Base-by-base conservation (phyloP, 2,888 invertebrate genomes). In the Drosophila emarginata region DNA sequence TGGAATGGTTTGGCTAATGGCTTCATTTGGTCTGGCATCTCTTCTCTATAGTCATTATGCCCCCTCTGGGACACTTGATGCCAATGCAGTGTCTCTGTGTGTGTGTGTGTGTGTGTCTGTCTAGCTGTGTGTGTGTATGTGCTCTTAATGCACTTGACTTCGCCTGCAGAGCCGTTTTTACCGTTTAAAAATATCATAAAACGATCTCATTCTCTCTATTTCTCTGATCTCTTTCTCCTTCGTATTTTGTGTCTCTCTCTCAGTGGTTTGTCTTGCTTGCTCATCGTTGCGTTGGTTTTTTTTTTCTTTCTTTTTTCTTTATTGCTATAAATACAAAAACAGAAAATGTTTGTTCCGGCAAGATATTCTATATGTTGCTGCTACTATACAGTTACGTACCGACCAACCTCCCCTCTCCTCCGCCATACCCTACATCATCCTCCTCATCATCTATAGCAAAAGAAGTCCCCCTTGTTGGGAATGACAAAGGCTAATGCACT, bases 131-230 rank as follows among this genome's bases (percentile, higher is more conserved):
- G 40, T 45, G 18, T 45, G 40, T 12, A 11, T 45, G 11, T 45
- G 66, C 66, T 64, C 73, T 74, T 63, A 67, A 61, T 81, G 86
- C 84, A 86, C 84, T 85, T 85, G 84, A 85, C 84, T 85, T 85
- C 85, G 81, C 78, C 79, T 75, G 78, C 78, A 75, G 77, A 45
- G 45, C 12, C 70, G 77, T 75, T 81, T 80, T 71, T 79, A 79
- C 78, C 77, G 81, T 83, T 83, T 82, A 84, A 82, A 83, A 83
- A 83, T 83, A 83, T 80, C 80, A 72, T 79, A 68, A 81, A 72
- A 60, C 77, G 69, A 77, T 78, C 80, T 64, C 64, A 14, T 53
- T 57, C 53, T n/a, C 61, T 58, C 69, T 28, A 54, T 52, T 21
- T 67, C 51, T 9, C 9, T 11, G 32, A 32, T 58, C 54, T 58